Evolutionary conservation across 2,888 invertebrate genomes (phyloP).

Genomic region (Buathra laborator): DNA sequence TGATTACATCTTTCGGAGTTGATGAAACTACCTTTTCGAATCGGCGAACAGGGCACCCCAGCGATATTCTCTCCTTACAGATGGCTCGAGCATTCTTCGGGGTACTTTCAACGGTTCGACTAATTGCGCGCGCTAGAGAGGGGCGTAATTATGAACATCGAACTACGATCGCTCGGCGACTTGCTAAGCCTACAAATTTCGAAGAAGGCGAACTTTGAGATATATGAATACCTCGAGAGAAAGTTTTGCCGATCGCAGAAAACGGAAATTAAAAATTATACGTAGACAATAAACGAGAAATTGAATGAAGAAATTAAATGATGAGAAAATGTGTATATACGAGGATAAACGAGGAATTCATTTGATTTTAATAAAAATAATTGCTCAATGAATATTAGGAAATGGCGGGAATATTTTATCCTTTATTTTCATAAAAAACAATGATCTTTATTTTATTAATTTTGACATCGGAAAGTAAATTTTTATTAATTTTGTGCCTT

Average conservation of each 20-base stretch:
- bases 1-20: slow-evolving; percentile 26
- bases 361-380: not conserved
- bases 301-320: not conserved
- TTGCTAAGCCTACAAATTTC: not conserved
- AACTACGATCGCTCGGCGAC: slow-evolving; percentile 14
- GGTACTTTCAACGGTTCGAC: slow-evolving; percentile 16
- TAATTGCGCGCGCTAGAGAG: slow-evolving; percentile 25
- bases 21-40: slow-evolving; percentile 10
- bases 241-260: not conserved
- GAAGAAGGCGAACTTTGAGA: not conserved
- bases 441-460: no score
- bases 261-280: slow-evolving; percentile 15
- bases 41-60: not conserved
- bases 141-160: slow-evolving; percentile 26
- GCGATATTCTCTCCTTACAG: slow-evolving; percentile 16
- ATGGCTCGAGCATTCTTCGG: slow-evolving; percentile 14
- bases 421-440: no score
- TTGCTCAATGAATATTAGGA: no score
- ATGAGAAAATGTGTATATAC: not conserved
- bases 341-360: not conserved
- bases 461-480: no score
- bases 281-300: not conserved
- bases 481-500: no score
- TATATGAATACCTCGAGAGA: slow-evolving; percentile 2
- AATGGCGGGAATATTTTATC: no score